Base-by-base conservation (phyloP, 2,113 vertebrate species). In the Bostrychus sinensis region DNA sequence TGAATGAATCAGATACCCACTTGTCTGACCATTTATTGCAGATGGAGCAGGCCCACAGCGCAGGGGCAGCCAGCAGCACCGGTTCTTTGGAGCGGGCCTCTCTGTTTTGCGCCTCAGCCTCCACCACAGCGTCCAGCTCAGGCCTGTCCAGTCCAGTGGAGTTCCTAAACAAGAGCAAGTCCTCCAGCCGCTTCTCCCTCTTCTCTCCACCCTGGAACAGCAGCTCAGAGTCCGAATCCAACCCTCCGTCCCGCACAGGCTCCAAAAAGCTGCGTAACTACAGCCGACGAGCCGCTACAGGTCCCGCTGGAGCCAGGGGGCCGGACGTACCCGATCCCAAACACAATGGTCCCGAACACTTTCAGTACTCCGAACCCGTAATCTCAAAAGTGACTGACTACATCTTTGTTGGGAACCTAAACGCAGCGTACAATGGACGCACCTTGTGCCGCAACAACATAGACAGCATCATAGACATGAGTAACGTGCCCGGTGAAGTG, bases 371-470 rank as follows among this genome's bases (percentile, higher is more conserved):
- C 0, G 92, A 94, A 42, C 91, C 91, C 0, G 43, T 92, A 71
- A 91, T 94, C 20, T 85, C 91, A 72, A 88, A 62, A 74, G 89
- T 93, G 72, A 93, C 91, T 0, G 90, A 92, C 66, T 93, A 90
- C 80, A 93, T 94, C 83, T 94, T 86, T 1, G 81, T 93, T 0
- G 93, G 91, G 3, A 93, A 93, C 76, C 86, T 94, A 58, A 92
- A 89, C 0, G 91, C 93, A 0, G 91, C 89, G 0, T 90, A 90
- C 80, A 93, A 82, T 0, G 89, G 93, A 0, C 90, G 78, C 8
- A 86, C 54, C 0, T 82, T 94, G 53, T 93, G 93, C 62, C 89
- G 85, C 4, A 93, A 92, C 83, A 91, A 90, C 85, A 92, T 91
- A 0, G 91, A 93, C 80, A 92, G 86, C 85, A 89, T 93, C 76